Base-by-base conservation (phyloP, 2,888 invertebrate genomes). In the Agrotis segetum region DNA sequence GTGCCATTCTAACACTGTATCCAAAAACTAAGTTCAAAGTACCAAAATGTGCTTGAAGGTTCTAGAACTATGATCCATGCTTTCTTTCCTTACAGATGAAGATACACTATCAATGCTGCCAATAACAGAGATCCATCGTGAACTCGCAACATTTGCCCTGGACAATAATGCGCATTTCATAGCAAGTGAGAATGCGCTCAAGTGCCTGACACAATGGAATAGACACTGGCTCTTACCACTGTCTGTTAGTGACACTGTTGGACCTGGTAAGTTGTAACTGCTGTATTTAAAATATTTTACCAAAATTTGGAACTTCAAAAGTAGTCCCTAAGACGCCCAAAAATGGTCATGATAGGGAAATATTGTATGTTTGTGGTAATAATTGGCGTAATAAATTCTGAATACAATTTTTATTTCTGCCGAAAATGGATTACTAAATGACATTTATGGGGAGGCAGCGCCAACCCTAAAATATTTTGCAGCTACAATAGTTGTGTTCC, bases 151-250 rank as follows among this genome's bases (percentile, higher is more conserved):
- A 68, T 93, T 81, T 24, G 93, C 92, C 0, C 17, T 81, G 0
- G 89, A 88, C 5, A 79, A 90, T 17, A 88, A 88, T 1, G 84
- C 89, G 0, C 71, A 72, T 9, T 82, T 77, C 72, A 79, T 93
- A 2, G 91, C 90, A 0, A 91, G 92, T 62, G 96, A 95, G 81
- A 86, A 79, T 2, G 93, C 94, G 0, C 84, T 95, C 52, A 82
- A 80, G 2, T 93, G 93, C 50, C 77, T 96, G 0, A 50, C 92
- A n/a, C 88, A 92, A 19, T 62, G 76, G 0, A 89, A 91, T 46
- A 80, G 88, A 0, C 47, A 73, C 9, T 95, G 95, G 95, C 79
- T 85, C 19, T 17, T 95, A 21, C 90, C 93, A 0, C 44, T 95
- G 0, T 84, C 92, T 0, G 93, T 95, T 0, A 89, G 89, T 17